Conservation (phyloP, 2,888 invertebrate species). For the Drosophila pseudotakahashii region DNA sequence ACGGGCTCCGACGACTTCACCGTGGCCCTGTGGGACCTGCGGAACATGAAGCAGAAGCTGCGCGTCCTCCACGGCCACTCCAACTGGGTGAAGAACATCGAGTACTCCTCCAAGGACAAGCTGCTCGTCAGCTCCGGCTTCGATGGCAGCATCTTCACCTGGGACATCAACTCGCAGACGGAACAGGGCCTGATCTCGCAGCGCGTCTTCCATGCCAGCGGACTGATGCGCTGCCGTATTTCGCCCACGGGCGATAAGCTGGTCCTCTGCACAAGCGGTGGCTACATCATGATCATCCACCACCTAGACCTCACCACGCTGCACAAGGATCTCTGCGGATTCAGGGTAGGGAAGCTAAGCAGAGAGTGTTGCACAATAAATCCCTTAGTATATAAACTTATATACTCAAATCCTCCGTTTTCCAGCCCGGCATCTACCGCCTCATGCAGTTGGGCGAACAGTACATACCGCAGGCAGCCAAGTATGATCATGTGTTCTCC, state of each 20-base stretch:
- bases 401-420: no score
- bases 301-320: constrained; percentile 92
- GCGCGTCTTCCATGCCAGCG: constrained; percentile 93
- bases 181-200: constrained; percentile 91
- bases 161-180: constrained; percentile 95
- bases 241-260: constrained; percentile 94
- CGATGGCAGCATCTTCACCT: constrained; percentile 96
- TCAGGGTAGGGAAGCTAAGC: constrained; percentile 87
- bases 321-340: constrained; percentile 92
- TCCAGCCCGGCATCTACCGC: constrained; percentile 93
- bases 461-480: constrained; percentile 91
- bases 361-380: no score
- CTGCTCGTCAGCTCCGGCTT: constrained; percentile 95
- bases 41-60: constrained; percentile 91
- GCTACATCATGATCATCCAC: constrained; percentile 95
- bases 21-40: constrained; percentile 96
- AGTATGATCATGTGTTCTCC: constrained; percentile 93
- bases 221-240: constrained; percentile 89
- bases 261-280: constrained; percentile 95
- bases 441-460: constrained; percentile 95
- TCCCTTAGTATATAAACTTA: no score
- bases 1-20: constrained; percentile 97
- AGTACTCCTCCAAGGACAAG: constrained; percentile 93
- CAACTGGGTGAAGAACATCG: constrained; percentile 98
- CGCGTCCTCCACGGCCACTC: constrained; percentile 93